These are phyloP conservation scores for Apteryx mantelli DNA, from an alignment of 2,113 vertebrate genomes.

Conservation along the genomic window DNA sequence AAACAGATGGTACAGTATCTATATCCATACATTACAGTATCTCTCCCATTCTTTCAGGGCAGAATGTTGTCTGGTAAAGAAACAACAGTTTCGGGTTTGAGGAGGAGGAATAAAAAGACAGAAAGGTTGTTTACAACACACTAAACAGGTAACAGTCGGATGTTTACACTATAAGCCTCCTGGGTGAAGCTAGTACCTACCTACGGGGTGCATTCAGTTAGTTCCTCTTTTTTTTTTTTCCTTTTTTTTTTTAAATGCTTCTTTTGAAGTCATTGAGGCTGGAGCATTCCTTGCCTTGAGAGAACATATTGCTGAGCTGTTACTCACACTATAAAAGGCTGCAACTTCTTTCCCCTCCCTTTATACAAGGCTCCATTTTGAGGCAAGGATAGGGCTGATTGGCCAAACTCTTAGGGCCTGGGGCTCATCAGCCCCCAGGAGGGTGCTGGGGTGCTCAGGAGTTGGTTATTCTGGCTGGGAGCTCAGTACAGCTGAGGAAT, in stretches of 20 bases:
- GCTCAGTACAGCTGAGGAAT: background rate
- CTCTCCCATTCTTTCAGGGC: background rate
- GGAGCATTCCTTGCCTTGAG: slow-evolving; percentile 23
- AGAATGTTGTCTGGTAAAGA: background rate
- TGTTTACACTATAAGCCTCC: background rate
- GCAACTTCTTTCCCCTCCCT: slow-evolving; percentile 2
- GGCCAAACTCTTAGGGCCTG: background rate
- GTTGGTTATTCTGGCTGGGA: background rate
- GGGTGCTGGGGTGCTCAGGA: background rate
- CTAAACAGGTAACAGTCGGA: background rate
- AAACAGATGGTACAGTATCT: slow-evolving; percentile 17
- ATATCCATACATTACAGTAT: background rate
- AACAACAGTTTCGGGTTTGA: background rate
- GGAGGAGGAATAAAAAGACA: background rate
- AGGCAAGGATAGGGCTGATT: background rate
- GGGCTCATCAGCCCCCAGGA: background rate
- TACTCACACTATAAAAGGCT: slow-evolving; percentile 8
- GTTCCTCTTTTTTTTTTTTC: slow-evolving; percentile 35
- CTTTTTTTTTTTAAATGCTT: background rate
- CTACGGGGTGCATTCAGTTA: slow-evolving; percentile 19
- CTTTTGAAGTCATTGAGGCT: slow-evolving; percentile 3
- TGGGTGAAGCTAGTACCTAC: slow-evolving; percentile 21
- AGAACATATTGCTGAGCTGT: slow-evolving; percentile 12
- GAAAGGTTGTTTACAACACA: background rate
- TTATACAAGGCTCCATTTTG: background rate